phyloP scores from a whole-genome alignment of 2,113 vertebrate genomes.

The Alaudala cheleensis region DNA sequence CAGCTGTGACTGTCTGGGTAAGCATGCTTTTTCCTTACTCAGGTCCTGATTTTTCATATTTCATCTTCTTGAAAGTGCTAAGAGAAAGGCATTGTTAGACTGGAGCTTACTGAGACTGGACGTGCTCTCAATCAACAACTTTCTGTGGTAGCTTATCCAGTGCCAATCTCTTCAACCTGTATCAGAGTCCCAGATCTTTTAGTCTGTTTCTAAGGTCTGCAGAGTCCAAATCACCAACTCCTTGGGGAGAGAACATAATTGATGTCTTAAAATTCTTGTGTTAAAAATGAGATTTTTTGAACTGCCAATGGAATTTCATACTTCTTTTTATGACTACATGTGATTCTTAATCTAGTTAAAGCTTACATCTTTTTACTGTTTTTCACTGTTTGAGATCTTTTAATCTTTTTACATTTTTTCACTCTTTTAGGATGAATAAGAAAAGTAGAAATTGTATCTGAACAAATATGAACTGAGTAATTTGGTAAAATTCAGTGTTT shows the following conservation, averaged over 20 bases:
- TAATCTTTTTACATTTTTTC: not conserved
- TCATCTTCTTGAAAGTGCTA: not conserved
- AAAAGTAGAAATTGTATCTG: not conserved
- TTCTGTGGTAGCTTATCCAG: not conserved
- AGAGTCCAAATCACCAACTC: not conserved
- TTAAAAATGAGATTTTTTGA: not conserved
- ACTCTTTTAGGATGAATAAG: not conserved
- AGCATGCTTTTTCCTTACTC: not conserved
- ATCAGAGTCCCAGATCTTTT: not conserved
- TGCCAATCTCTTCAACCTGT: not conserved
- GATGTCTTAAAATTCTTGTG: not conserved
- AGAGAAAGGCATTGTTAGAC: not conserved
- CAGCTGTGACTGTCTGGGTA: not conserved
- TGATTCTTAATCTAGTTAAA: not conserved
- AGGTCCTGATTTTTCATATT: not conserved
- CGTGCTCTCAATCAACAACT: not conserved
- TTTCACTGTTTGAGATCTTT: not conserved
- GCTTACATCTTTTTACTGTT: not conserved
- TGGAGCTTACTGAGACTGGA: rapidly evolving
- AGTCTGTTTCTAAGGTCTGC: not conserved
- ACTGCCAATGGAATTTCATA: not conserved
- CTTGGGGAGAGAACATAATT: not conserved
- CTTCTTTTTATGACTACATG: not conserved
- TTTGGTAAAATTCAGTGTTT: not conserved
- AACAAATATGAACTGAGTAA: not conserved